phyloP scores from a whole-genome alignment of 2,113 vertebrate genomes.

The Podocnemis expansa region DNA sequence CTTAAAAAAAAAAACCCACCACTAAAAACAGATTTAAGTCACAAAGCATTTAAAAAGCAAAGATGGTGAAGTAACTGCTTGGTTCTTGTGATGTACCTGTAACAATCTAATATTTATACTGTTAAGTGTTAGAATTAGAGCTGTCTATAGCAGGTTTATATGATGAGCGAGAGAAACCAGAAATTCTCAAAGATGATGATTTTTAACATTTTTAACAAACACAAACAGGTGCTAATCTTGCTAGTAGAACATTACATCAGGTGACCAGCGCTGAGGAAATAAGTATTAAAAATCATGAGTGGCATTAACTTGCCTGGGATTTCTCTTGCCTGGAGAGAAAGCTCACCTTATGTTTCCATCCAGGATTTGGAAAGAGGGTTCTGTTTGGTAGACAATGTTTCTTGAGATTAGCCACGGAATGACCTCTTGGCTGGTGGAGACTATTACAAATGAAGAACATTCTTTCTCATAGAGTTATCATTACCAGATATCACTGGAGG shows the following conservation, averaged over 20 bases:
- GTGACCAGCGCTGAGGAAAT: slow-evolving; percentile 49
- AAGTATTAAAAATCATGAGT: neutral
- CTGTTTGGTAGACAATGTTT: neutral
- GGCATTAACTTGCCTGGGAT: neutral
- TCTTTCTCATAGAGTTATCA: neutral
- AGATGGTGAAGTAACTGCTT: neutral
- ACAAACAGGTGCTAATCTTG: neutral
- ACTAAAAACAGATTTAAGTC: neutral
- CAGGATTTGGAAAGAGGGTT: neutral
- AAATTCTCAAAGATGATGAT: slow-evolving; percentile 20
- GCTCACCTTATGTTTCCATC: neutral
- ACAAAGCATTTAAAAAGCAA: neutral
- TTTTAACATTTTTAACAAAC: slow-evolving; percentile 8
- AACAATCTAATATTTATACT: slow-evolving; percentile 9
- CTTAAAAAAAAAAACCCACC: neutral
- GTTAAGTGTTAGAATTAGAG: slow-evolving; percentile 23
- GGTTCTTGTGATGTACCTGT: neutral
- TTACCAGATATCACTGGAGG: neutral
- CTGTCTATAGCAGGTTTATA: neutral
- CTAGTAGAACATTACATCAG: slow-evolving; percentile 18
- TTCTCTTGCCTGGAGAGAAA: slow-evolving; percentile 1
- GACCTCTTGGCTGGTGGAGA: neutral
- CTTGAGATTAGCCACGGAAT: neutral
- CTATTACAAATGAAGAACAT: neutral
- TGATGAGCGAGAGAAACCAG: neutral